Conservation (phyloP, 2,797 vertebrate genomes). For the Champsocephalus esox region DNA sequence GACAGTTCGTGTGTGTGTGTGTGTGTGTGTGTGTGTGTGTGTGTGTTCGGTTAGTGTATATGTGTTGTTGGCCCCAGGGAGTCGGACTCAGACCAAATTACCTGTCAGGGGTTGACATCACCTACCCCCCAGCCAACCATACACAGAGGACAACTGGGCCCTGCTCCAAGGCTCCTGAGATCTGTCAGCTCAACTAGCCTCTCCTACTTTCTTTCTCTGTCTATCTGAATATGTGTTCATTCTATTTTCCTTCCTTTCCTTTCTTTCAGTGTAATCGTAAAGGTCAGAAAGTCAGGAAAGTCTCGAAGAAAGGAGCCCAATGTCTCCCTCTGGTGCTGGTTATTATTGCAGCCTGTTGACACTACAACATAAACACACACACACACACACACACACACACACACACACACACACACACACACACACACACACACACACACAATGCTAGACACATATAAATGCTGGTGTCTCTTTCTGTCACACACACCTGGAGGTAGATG, state of each 20-base stretch:
- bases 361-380: slow-evolving; percentile 3
- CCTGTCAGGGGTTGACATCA: slow-evolving; percentile 85
- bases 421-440: slow-evolving; percentile 19
- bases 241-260: slow-evolving; percentile 8
- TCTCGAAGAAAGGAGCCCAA: slow-evolving; percentile 55
- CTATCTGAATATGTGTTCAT: slow-evolving; percentile 29
- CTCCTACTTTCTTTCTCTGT: slow-evolving; percentile 43
- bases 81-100: slow-evolving; percentile 81
- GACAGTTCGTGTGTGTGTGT: slow-evolving; percentile 29
- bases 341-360: slow-evolving; percentile 71
- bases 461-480: slow-evolving; percentile 35
- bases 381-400: slow-evolving; percentile 12
- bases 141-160: slow-evolving; percentile 79
- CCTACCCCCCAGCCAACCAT: slow-evolving; percentile 79
- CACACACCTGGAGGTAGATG: slow-evolving; percentile 61
- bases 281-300: slow-evolving; percentile 45
- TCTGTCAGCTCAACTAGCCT: slow-evolving; percentile 73
- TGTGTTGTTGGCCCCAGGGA: slow-evolving; percentile 70
- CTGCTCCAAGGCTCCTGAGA: slow-evolving; percentile 73
- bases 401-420: slow-evolving; percentile 18
- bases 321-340: slow-evolving; percentile 80
- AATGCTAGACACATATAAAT: slow-evolving; percentile 53
- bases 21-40: slow-evolving; percentile 22
- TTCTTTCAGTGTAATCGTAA: slow-evolving; percentile 1
- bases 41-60: slow-evolving; percentile 44